Evolutionary conservation across 2,113 vertebrate genomes (phyloP), one percentile per base, ranked within the genome.

Genomic region (Hucho hucho): DNA sequence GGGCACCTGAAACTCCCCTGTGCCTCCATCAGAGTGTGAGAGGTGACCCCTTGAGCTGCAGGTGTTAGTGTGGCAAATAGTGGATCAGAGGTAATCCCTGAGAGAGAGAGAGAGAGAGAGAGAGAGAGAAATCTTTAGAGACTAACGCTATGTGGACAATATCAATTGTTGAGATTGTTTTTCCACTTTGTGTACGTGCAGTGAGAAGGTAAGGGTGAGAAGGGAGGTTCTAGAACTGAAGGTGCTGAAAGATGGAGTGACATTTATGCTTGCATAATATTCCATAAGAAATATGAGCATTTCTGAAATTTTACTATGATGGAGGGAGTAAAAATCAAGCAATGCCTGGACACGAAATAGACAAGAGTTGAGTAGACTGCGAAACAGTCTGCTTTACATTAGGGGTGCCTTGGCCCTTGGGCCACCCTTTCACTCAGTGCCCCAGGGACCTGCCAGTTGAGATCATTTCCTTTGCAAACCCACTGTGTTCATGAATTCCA

Each of bases 401-500:
- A 3, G 37, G 37, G 37, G 7, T 37, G 37, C 37, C 37, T 37
- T 37, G 37, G 37, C 7, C 76, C 29, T 63, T 58, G 64, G 61
- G 72, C 80, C 70, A 29, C 70, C 63, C n/a, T 70, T 73, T 78
- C 73, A 53, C 72, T 70, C 63, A 58, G 70, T 59, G 64, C 25
- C 77, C 75, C 70, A 11, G 28, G 72, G 69, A 81, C 5, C 67
- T 75, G 75, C 69, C 77, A 86, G 79, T 71, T 64, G 69, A 86
- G 79, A 73, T 64, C 66, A 91, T 86, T 83, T 79, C 73, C 26
- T 53, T 61, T 43, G 72, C 78, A 78, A 65, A 83, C 16, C 72
- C 14, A 46, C 53, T 37, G 64, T 79, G 72, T 69, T 20, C 70
- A 80, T 83, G 83, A 87, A 88, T 88, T 89, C 87, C 87, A 75